A percentile compares a stretch with the other conserved stretches of the same genome.
Evolutionary conservation across 2,888 invertebrate genomes (phyloP).

Genomic region (Hermaeophaga mercurialis): DNA sequence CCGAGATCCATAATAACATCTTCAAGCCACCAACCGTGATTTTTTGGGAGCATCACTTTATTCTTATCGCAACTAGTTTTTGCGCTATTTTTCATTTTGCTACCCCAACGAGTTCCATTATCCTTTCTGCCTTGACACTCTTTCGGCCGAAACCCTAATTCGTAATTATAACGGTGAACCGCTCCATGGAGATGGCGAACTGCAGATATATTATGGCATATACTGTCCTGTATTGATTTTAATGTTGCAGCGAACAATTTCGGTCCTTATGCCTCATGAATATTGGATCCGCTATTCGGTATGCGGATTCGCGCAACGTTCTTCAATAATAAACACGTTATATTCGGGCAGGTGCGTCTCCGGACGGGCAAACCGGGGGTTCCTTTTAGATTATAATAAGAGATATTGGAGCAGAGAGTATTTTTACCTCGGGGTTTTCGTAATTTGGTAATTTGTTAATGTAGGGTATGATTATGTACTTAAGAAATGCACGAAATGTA

Average conservation of each 20-base stretch:
- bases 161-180: slow-evolving; percentile 7
- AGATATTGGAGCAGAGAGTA: too few species aligned
- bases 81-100: too few species aligned
- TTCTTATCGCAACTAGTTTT: too few species aligned
- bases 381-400: too few species aligned
- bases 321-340: slow-evolving; percentile 55
- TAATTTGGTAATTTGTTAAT: too few species aligned
- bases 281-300: slow-evolving; percentile 50
- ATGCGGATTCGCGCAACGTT: slow-evolving; percentile 52
- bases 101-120: neutral
- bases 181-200: slow-evolving; percentile 46
- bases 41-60: too few species aligned
- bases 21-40: too few species aligned
- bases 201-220: slow-evolving; percentile 58
- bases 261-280: slow-evolving; percentile 49
- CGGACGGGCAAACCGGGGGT: neutral
- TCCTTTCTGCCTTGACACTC: slow-evolving; percentile 7
- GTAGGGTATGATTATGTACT: too few species aligned
- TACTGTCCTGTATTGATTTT: slow-evolving; percentile 58
- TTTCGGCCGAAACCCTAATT: slow-evolving; percentile 6
- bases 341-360: slow-evolving; percentile 22
- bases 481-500: too few species aligned
- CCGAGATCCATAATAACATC: too few species aligned
- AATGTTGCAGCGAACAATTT: slow-evolving; percentile 53
- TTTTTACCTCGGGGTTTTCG: too few species aligned